phyloP scores from a whole-genome alignment of 1,140 invertebrate genomes.

The Cydia fagiglandana region DNA sequence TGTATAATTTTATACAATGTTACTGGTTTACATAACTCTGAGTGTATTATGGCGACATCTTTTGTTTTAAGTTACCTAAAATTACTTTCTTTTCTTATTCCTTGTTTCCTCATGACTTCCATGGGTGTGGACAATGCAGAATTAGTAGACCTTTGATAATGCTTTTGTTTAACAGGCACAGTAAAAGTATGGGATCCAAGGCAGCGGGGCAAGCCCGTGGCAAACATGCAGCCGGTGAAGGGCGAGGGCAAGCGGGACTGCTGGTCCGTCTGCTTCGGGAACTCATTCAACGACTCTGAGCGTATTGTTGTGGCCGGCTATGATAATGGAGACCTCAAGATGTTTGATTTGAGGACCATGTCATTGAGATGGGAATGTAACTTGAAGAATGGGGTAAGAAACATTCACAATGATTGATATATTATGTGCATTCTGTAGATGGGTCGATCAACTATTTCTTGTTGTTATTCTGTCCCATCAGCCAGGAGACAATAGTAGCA shows the following conservation, averaged over 20 bases:
- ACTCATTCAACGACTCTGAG: constrained; percentile 92
- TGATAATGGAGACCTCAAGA: constrained; percentile 97
- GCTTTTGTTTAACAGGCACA: constrained; percentile 79
- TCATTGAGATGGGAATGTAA: constrained; percentile 93
- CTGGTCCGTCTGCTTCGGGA: constrained; percentile 93
- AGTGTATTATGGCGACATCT: too few relatives aligned
- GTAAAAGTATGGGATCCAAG: constrained; percentile 98
- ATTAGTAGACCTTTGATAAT: neutral
- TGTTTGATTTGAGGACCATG: constrained; percentile 95
- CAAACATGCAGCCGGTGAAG: constrained; percentile 86
- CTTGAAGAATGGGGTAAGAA: constrained; percentile 92
- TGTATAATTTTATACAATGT: too few relatives aligned
- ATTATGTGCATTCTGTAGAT: too few relatives aligned
- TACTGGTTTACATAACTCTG: too few relatives aligned
- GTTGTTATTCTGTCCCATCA: too few relatives aligned
- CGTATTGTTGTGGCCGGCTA: constrained; percentile 94
- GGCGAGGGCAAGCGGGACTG: constrained; percentile 87
- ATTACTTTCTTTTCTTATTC: too few relatives aligned
- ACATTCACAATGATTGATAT: neutral
- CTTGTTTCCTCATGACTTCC: too few relatives aligned
- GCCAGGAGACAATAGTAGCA: too few relatives aligned
- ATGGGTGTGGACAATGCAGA: too few relatives aligned
- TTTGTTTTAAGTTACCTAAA: too few relatives aligned
- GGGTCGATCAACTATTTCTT: too few relatives aligned
- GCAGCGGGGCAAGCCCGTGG: constrained; percentile 93